phyloP scores from a whole-genome alignment of 2,888 invertebrate genomes.

The Artemia sinica region DNA sequence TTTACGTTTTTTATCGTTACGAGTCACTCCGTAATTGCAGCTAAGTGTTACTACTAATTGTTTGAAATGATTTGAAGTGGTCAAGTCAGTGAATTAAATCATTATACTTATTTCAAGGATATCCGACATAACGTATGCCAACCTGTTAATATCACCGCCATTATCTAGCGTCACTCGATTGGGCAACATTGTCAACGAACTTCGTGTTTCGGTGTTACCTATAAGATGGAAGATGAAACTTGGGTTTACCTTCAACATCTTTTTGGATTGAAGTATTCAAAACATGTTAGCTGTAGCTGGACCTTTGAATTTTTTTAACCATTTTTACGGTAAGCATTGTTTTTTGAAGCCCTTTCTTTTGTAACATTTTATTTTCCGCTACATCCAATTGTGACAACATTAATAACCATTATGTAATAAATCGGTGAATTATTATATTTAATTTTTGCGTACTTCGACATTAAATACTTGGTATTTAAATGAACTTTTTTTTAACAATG shows the following conservation, averaged over 20 bases:
- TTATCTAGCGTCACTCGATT: slow-evolving; percentile 49
- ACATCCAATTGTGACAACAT: not conserved
- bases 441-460: too few species aligned
- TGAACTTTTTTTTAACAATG: too few species aligned
- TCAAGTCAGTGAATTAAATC: too few species aligned
- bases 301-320: slow-evolving; percentile 67
- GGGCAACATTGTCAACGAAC: slow-evolving; percentile 42
- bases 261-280: slow-evolving; percentile 68
- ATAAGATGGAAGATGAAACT: slow-evolving; percentile 40
- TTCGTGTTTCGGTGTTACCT: slow-evolving; percentile 56
- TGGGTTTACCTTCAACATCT: slow-evolving; percentile 59
- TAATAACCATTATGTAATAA: too few species aligned
- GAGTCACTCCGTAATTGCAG: too few species aligned
- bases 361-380: not conserved
- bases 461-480: too few species aligned
- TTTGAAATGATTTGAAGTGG: too few species aligned
- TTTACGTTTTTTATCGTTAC: too few species aligned
- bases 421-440: too few species aligned
- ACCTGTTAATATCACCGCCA: slow-evolving; percentile 24
- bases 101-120: slow-evolving; percentile 9
- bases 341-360: too few species aligned
- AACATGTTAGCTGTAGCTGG: slow-evolving; percentile 63
- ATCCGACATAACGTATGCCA: not conserved
- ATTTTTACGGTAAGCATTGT: slow-evolving; percentile 52
- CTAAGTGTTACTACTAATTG: too few species aligned